Evolutionary conservation across 2,888 invertebrate genomes (phyloP).

Genomic region (Orthosia cruda): DNA sequence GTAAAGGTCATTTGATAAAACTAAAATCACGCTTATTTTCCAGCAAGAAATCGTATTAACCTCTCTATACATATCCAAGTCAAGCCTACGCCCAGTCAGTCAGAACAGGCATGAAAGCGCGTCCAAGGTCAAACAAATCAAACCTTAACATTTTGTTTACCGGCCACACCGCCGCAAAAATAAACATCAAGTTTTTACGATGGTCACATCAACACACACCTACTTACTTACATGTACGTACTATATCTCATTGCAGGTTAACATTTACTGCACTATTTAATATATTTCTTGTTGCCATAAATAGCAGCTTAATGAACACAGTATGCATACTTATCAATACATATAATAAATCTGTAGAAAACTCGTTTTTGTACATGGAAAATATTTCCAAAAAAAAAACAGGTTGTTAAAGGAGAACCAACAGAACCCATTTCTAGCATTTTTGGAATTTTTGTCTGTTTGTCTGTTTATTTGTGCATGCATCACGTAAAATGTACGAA

Average conservation of each 20-base stretch:
- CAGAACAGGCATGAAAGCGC: constrained; percentile 83
- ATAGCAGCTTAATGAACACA: constrained; percentile 21
- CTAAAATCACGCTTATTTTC: background rate
- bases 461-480: no score
- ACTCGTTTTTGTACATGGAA: no score
- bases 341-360: no score
- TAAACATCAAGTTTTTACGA: constrained; percentile 68
- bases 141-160: constrained; percentile 87
- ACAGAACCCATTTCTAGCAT: no score
- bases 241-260: constrained; percentile 46
- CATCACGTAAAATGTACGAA: no score
- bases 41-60: constrained; percentile 8
- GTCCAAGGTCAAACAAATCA: constrained; percentile 83
- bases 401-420: no score
- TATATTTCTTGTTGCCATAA: constrained; percentile 21
- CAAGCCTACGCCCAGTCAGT: constrained; percentile 78
- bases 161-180: constrained; percentile 76
- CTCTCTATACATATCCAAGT: constrained; percentile 55
- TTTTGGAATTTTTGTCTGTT: no score
- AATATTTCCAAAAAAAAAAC: no score
- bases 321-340: no score
- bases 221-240: constrained; percentile 13
- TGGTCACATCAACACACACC: constrained; percentile 62
- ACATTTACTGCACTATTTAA: constrained; percentile 51
- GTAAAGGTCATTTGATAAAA: no score